These are phyloP conservation scores for Chaetops frenatus DNA, from an alignment of 2,113 vertebrate species.

Conservation along the genomic window DNA sequence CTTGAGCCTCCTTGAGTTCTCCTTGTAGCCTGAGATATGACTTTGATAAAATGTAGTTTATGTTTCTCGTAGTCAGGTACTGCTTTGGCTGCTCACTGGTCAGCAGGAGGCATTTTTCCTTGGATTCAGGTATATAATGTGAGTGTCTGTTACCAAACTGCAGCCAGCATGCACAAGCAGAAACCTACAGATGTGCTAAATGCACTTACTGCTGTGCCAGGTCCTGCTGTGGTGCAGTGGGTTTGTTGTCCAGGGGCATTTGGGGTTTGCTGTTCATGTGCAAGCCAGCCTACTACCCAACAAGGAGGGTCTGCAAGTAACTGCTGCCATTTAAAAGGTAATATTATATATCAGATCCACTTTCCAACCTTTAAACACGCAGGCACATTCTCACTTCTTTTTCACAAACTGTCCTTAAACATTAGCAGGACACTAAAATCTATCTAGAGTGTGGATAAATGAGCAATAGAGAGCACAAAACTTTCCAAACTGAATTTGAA, in stretches of 20 bases:
- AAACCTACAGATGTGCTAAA: constrained; percentile 16
- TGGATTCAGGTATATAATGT: background rate
- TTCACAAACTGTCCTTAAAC: background rate
- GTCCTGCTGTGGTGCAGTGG: background rate
- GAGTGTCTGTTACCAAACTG: background rate
- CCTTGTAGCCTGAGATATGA: background rate
- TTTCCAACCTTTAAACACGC: background rate
- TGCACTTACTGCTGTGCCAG: background rate
- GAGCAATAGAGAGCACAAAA: background rate
- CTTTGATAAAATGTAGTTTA: background rate
- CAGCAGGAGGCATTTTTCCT: background rate
- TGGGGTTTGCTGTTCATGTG: background rate
- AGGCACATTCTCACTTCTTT: background rate
- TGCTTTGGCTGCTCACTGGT: background rate
- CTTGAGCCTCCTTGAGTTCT: constrained; percentile 7
- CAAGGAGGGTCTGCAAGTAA: background rate
- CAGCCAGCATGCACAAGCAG: background rate
- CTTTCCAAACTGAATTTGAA: background rate
- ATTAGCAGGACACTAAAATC: background rate
- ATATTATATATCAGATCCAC: background rate
- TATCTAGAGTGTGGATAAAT: background rate
- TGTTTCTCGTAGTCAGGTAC: background rate
- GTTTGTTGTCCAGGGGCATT: background rate
- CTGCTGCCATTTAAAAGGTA: background rate
- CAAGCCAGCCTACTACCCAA: background rate